These are phyloP conservation scores for Paguma larvata DNA, from an alignment of 2,797 vertebrate species.

Conservation along the genomic window DNA sequence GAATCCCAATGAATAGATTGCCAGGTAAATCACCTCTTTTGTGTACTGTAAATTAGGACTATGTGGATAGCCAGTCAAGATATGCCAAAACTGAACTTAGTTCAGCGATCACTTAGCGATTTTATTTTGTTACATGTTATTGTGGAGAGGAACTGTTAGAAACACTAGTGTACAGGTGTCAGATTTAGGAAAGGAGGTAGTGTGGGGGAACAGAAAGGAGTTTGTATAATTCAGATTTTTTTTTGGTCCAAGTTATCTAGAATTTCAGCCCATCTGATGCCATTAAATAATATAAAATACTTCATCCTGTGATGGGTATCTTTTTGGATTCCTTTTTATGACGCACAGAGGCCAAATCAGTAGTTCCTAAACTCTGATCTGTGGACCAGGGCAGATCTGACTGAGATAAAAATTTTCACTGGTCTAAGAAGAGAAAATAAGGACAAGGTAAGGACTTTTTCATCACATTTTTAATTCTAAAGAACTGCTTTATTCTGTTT, in stretches of 20 bases:
- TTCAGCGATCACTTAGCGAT: constrained; percentile 47
- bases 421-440: not conserved
- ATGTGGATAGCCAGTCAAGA: constrained; percentile 11
- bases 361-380: not conserved
- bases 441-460: not conserved
- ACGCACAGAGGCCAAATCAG: not conserved
- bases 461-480: not conserved
- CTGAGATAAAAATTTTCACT: not conserved
- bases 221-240: not conserved
- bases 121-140: constrained; percentile 1
- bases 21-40: constrained; percentile 63
- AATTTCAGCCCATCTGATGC: not conserved
- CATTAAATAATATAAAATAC: constrained; percentile 17
- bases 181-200: not conserved
- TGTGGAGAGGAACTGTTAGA: not conserved
- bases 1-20: constrained; percentile 39
- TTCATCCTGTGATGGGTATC: not conserved
- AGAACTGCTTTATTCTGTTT: not conserved
- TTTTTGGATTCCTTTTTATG: not conserved
- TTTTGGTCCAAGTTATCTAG: not conserved
- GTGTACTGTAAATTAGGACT: constrained; percentile 59
- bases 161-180: not conserved
- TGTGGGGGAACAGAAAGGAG: not conserved
- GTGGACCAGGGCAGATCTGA: not conserved
- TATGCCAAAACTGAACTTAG: constrained; percentile 59